Conservation (phyloP, 2,888 invertebrate species). For the Neuroscelio doddi region DNA sequence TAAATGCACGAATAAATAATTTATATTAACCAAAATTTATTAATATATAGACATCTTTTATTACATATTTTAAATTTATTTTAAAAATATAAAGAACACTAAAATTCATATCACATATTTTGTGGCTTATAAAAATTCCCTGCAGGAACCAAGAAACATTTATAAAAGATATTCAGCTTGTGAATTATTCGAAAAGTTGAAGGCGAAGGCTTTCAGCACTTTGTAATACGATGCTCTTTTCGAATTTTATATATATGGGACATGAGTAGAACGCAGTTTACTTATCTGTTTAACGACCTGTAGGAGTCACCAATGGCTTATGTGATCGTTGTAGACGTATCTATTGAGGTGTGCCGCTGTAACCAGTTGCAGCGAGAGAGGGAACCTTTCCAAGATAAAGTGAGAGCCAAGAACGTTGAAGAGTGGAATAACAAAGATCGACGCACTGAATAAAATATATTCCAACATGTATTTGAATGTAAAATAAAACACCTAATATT, state of each 20-base stretch:
- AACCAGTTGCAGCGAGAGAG: conserved; percentile 14
- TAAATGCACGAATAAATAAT: background rate
- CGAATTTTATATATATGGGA: background rate
- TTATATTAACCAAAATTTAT: background rate
- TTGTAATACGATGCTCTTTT: background rate
- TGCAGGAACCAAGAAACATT: background rate
- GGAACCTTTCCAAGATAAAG: conserved; percentile 2
- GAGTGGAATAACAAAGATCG: conserved; percentile 14
- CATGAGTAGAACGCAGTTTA: background rate
- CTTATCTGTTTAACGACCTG: background rate
- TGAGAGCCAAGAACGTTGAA: conserved; percentile 1
- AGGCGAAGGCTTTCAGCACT: background rate
- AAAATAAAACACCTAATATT: background rate
- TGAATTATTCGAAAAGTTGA: background rate
- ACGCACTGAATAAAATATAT: conserved; percentile 10
- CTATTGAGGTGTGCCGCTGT: conserved; percentile 12
- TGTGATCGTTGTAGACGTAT: background rate
- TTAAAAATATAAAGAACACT: background rate
- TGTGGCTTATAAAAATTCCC: background rate
- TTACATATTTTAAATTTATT: background rate
- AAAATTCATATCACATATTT: background rate
- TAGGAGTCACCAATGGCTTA: background rate
- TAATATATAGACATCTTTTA: background rate
- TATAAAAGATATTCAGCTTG: background rate
- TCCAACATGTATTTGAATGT: background rate